Conservation (phyloP, 2,888 invertebrate genomes). For the Thera britannica region DNA sequence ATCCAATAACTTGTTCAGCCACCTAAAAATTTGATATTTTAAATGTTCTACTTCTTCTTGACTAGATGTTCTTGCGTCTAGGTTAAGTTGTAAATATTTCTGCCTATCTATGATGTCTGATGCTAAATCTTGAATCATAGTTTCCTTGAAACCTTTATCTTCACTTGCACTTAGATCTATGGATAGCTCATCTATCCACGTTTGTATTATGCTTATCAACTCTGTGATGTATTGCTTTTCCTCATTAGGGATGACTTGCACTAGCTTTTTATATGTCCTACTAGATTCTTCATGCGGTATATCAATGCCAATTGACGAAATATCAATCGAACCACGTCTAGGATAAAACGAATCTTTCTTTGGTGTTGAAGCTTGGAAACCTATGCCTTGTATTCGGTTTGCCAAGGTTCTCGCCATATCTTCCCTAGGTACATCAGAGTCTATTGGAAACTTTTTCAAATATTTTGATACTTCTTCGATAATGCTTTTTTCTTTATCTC, state of each 20-base stretch:
- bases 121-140: constrained; percentile 48
- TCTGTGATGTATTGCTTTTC: constrained; percentile 42
- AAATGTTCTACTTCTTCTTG: constrained; percentile 58
- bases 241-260: constrained; percentile 25
- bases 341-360: constrained; percentile 32
- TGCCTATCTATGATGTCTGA: constrained; percentile 56
- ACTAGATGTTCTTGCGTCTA: constrained; percentile 43
- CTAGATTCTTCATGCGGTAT: constrained; percentile 1
- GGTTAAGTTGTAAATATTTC: constrained; percentile 58
- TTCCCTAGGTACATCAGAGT: constrained; percentile 23
- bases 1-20: constrained; percentile 48
- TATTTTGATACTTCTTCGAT: constrained; percentile 34
- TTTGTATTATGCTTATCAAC: constrained; percentile 38
- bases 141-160: constrained; percentile 37
- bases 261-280: constrained; percentile 9
- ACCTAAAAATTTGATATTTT: constrained; percentile 59
- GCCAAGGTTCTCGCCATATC: constrained; percentile 34
- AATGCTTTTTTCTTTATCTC: constrained; percentile 35
- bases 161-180: constrained; percentile 37
- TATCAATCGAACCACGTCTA: constrained; percentile 18
- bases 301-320: constrained; percentile 28
- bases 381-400: constrained; percentile 29
- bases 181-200: constrained; percentile 47
- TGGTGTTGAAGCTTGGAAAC: constrained; percentile 43
- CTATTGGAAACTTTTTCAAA: constrained; percentile 31